Conservation (phyloP, 2,797 vertebrate genomes). For the Petrocephalus schoutedeni region DNA sequence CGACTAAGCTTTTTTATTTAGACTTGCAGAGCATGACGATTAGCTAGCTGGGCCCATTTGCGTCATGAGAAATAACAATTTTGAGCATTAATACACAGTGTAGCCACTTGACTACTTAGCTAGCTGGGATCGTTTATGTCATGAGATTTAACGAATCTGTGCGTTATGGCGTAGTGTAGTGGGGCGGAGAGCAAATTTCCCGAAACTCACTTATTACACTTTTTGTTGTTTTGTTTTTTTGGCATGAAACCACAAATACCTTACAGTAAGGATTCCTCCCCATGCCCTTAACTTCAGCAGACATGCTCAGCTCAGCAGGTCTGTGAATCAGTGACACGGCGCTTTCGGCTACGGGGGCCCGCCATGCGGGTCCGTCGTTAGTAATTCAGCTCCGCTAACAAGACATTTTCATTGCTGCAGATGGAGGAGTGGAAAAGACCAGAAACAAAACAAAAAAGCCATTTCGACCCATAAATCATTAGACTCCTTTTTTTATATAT, state of each 20-base stretch:
- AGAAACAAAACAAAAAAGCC: background rate
- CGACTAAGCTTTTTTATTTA: background rate
- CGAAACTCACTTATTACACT: background rate
- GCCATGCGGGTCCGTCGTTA: background rate
- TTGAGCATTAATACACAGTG: background rate
- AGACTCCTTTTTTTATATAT: background rate
- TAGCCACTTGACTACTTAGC: background rate
- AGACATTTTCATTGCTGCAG: background rate
- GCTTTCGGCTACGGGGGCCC: background rate
- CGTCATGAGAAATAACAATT: background rate
- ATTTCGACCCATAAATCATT: slow-evolving; percentile 3
- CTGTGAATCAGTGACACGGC: background rate
- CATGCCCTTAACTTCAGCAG: background rate
- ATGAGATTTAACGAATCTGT: background rate
- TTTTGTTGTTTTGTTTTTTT: background rate
- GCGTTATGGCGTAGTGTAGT: background rate
- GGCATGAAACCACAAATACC: background rate
- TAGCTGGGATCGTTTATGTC: background rate
- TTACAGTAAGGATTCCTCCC: background rate
- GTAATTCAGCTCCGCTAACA: background rate
- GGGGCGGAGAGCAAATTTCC: background rate
- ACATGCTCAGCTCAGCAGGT: background rate
- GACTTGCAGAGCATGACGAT: background rate
- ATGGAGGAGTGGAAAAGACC: background rate
- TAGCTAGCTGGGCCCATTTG: background rate